phyloP scores from a whole-genome alignment of 2,888 invertebrate genomes.

The Halictus quadricinctus region DNA sequence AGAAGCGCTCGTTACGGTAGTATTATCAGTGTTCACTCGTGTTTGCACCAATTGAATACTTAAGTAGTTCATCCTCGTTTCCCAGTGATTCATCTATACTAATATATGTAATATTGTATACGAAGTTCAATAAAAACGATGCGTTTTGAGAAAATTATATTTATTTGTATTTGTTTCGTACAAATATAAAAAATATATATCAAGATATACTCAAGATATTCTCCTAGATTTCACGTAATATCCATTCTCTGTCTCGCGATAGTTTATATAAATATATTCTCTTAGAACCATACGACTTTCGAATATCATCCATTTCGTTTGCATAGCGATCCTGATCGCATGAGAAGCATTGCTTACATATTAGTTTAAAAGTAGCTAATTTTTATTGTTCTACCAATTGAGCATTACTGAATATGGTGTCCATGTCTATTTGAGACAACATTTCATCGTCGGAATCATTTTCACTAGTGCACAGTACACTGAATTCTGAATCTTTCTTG shows the following conservation, averaged over 20 bases:
- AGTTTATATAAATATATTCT: not conserved
- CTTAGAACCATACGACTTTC: not conserved
- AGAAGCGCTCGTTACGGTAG: not conserved
- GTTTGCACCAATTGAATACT: not conserved
- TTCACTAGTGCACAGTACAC: constrained; percentile 18
- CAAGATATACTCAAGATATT: constrained; percentile 26
- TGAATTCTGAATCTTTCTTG: not conserved
- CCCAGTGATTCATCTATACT: not conserved
- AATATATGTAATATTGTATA: not conserved
- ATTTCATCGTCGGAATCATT: constrained; percentile 76
- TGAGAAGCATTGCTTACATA: not conserved
- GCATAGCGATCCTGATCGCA: not conserved
- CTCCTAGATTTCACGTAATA: not conserved
- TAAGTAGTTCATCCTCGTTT: not conserved
- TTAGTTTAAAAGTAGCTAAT: not conserved
- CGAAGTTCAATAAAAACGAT: not conserved
- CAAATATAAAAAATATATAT: constrained; percentile 30
- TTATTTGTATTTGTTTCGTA: constrained; percentile 31
- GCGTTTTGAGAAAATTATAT: not conserved
- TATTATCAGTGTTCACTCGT: not conserved
- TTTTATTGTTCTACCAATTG: constrained; percentile 3
- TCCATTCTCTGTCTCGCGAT: not conserved
- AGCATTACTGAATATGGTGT: constrained; percentile 61
- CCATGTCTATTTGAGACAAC: constrained; percentile 76
- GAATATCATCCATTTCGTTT: not conserved